Evolutionary conservation across 2,888 invertebrate genomes (phyloP).

Genomic region (Caenorhabditis drosophilae): DNA sequence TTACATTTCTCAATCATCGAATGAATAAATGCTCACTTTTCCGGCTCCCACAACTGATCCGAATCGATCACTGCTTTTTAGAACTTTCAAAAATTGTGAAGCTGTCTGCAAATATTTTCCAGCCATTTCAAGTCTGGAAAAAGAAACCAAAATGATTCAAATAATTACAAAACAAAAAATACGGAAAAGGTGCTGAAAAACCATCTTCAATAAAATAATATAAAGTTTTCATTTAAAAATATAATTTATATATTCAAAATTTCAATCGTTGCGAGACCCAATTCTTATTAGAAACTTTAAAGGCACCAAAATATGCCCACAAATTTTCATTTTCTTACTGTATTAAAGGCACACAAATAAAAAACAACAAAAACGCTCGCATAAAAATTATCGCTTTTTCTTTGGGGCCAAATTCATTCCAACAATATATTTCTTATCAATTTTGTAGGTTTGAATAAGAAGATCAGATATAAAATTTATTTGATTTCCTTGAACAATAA

Average conservation of each 20-base stretch:
- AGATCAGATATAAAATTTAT: slow-evolving; percentile 43
- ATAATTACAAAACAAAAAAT: too few relatives aligned
- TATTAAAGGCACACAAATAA: too few relatives aligned
- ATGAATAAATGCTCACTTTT: slow-evolving; percentile 1
- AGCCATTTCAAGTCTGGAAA: slow-evolving; percentile 12
- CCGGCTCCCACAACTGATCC: slow-evolving; percentile 13
- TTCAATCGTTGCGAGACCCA: too few relatives aligned
- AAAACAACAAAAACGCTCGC: neutral
- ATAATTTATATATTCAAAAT: too few relatives aligned
- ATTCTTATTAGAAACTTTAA: too few relatives aligned
- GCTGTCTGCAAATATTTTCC: slow-evolving; percentile 30
- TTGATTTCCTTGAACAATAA: slow-evolving; percentile 66
- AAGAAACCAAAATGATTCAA: too few relatives aligned
- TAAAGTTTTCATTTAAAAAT: too few relatives aligned
- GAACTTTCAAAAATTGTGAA: slow-evolving; percentile 15
- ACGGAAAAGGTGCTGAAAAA: too few relatives aligned
- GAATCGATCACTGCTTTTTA: slow-evolving; percentile 12
- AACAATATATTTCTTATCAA: slow-evolving; percentile 63
- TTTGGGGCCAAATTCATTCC: slow-evolving; percentile 64
- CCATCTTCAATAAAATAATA: too few relatives aligned
- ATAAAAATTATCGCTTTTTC: slow-evolving; percentile 49
- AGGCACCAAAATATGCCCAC: too few relatives aligned
- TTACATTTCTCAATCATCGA: neutral
- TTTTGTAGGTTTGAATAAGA: slow-evolving; percentile 49
- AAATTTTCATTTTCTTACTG: too few relatives aligned